Percentiles rank a stretch among this genome's conserved stretches.
These are phyloP conservation scores for Engystomops pustulosus DNA, from an alignment of 2,113 vertebrate genomes.

Conservation along the genomic window DNA sequence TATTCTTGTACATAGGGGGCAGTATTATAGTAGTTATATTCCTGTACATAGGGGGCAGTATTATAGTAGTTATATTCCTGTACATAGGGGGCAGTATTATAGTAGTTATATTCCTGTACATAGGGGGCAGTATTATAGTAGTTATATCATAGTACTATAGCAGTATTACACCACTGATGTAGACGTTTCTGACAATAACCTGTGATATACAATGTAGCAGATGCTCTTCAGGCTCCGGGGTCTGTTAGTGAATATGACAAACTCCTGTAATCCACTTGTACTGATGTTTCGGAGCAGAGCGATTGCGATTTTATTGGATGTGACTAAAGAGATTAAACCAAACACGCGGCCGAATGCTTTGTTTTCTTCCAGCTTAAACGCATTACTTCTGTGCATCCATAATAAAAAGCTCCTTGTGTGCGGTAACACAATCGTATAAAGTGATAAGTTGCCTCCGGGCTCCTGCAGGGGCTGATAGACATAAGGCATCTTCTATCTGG, in stretches of 20 bases:
- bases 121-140: too few species aligned
- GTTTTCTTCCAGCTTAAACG: conserved; percentile 30
- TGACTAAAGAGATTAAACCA: conserved; percentile 48
- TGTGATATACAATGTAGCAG: background rate
- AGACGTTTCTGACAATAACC: too few species aligned
- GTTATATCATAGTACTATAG: too few species aligned
- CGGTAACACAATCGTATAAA: background rate
- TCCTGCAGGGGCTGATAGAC: background rate
- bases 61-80: too few species aligned
- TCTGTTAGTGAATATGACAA: too few species aligned
- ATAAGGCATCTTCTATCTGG: background rate
- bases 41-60: too few species aligned
- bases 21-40: too few species aligned
- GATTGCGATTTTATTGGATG: conserved; percentile 45
- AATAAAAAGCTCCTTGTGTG: background rate
- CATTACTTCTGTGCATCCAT: conserved; percentile 30
- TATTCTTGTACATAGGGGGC: too few species aligned
- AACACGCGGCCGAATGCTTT: conserved; percentile 37
- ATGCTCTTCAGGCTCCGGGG: background rate
- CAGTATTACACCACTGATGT: too few species aligned
- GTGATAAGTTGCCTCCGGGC: background rate
- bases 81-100: too few species aligned
- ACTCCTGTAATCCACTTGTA: background rate
- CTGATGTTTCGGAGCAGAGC: background rate
- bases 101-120: too few species aligned